Evolutionary conservation across 2,888 invertebrate genomes (phyloP), one percentile per base, ranked within the genome.

Genomic region (Ichneumon xanthorius): DNA sequence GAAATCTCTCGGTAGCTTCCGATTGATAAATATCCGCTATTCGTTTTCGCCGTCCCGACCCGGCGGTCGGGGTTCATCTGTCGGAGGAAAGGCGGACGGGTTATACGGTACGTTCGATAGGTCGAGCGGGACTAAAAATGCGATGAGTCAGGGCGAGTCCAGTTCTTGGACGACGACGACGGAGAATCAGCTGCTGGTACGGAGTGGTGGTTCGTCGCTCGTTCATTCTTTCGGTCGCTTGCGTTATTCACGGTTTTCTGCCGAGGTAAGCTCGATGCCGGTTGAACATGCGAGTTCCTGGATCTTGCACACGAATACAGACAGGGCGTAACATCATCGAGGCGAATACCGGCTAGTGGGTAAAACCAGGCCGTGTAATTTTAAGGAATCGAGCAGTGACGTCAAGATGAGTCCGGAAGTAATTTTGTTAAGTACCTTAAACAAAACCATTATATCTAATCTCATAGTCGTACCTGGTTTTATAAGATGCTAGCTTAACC

Each of bases 201-300:
- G 53, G 55, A 58, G 33, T 45, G 16, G 26, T 19, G 16, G 75
- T 86, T 84, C 83, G 67, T 79, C 81, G 79, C 65, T 75, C 79
- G 84, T 85, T 80, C 81, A 80, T 84, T 76, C 80, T n/a, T 55
- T 61, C 65, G 80, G 73, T 68, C 33, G 11, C 30, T 63, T n/a
- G 85, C 87, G 86, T 88, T 88, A 87, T 87, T 88, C 87, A 87
- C 84, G 80, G 81, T 84, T 90, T 91, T 90, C 87, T 88, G 91
- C 89, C 88, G 90, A 91, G 77, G 88, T 88, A 90, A 90, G 90
- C 91, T 30, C 65, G 14, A 73, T 22, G 11, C 45, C 11, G 16
- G 50, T 61, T 3, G 26, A 26, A 22, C 67, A 19, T 50, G 77
- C n/a, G 55, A 77, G 55, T 58, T 73, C 48, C 33, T 45, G 22